Base-by-base conservation (phyloP, 2,888 invertebrate species). In the Drosophila quinaria region DNA sequence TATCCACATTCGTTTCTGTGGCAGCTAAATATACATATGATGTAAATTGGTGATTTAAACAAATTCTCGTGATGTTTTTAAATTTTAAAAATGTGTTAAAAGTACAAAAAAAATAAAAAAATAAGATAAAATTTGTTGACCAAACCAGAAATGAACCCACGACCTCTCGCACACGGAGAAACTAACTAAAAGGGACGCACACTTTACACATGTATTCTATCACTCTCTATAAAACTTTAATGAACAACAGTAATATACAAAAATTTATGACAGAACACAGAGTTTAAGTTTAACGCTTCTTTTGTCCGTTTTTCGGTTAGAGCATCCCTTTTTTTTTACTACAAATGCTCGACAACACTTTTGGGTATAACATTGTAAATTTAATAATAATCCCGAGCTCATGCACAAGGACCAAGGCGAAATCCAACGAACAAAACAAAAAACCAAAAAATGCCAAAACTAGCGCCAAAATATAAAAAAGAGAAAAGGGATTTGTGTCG, bases 161-260 rank as follows among this genome's bases (percentile, higher is more conserved):
- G 25, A 25, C 25, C 25, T 1, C 1, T 25, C 4, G 22, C 22
- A 4, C 22, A 22, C 22, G 22, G 22, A 22, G 5, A 6, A 25
- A 25, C 25, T 25, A 5, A 5, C 25, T 25, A 5, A 25, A 25
- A 5, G 5, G 25, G 25, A 25, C 25, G 6, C 25, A 25, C 25
- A 25, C 25, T 5, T 25, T 25, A 25, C 5, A 25, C 25, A 25
- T 1, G 25, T 25, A 5, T 25, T 25, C 25, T 25, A 25, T 25
- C 25, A 25, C 5, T 5, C 25, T 89, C 89, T 81, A 86, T 85
- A 74, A 75, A 80, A 86, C 80, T 84, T 89, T 89, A 89, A 86
- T 89, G 88, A 86, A 89, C 80, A 80, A 54, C 85, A 86, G 87
- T 84, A 89, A 89, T 89, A 89, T 81, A 75, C 83, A 70, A 77